Conservation (phyloP, 2,888 invertebrate genomes). For the Leptodirus hochenwartii region DNA sequence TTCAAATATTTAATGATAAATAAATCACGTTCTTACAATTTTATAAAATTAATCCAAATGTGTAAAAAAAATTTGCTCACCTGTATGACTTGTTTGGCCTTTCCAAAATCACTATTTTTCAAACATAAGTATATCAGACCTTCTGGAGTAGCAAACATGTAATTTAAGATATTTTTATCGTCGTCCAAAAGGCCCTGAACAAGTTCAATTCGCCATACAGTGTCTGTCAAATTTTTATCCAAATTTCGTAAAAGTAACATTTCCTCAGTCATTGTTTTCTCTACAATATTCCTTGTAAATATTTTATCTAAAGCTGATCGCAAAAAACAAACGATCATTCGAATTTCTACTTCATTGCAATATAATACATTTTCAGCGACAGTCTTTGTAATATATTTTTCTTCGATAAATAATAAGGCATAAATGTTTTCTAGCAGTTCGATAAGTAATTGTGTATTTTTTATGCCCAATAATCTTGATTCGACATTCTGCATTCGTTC, state of each 20-base stretch:
- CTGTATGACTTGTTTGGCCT: slow-evolving; percentile 64
- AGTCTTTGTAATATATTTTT: background rate
- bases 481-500: slow-evolving; percentile 31
- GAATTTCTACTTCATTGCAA: slow-evolving; percentile 31
- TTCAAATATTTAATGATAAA: too few relatives aligned
- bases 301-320: slow-evolving; percentile 34
- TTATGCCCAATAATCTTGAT: slow-evolving; percentile 29
- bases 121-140: slow-evolving; percentile 60
- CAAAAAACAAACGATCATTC: slow-evolving; percentile 35
- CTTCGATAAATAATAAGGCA: slow-evolving; percentile 39
- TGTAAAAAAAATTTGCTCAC: slow-evolving; percentile 29
- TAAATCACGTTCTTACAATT: too few relatives aligned
- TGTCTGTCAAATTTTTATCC: slow-evolving; percentile 40
- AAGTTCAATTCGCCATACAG: slow-evolving; percentile 52
- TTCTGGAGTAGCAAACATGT: slow-evolving; percentile 59
- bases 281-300: slow-evolving; percentile 23
- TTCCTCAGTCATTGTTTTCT: slow-evolving; percentile 18
- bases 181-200: slow-evolving; percentile 37
- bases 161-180: slow-evolving; percentile 33
- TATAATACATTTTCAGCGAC: too few relatives aligned
- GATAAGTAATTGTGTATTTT: slow-evolving; percentile 30
- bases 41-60: background rate
- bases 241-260: slow-evolving; percentile 22
- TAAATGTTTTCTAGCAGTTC: slow-evolving; percentile 58
- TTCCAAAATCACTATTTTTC: slow-evolving; percentile 49